Base-by-base conservation (phyloP, 2,797 vertebrate genomes). In the Tokudaia muenninki region DNA sequence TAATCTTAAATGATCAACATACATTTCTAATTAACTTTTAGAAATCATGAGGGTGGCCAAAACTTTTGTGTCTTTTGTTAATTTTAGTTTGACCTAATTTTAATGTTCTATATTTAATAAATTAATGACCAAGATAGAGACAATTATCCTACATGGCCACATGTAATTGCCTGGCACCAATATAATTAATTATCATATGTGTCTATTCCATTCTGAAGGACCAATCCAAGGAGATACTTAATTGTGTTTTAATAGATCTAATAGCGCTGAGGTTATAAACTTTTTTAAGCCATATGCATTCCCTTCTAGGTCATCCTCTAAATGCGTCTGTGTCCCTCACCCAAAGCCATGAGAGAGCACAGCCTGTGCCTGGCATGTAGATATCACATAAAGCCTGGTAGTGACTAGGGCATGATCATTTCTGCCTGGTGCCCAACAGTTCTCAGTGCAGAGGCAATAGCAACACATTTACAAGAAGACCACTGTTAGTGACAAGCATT, bases 81-180 rank as follows among this genome's bases (percentile, higher is more conserved):
- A 47, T 31, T 55, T 89, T 37, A 82, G 74, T 84, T 84, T 92
- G 52, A 84, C 63, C 41, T 87, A 87, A 81, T 90, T 80, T 87
- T 94, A 92, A 87, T 57, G 29, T 83, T 14, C 14, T 65, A 61
- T 74, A 96, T 95, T 59, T 65, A 79, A 93, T 55, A 79, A 93
- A 83, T 47, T 65, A 81, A 80, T 87, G 44, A 87, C 31, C 29
- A 81, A 47, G 16, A 47, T 29, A 90, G 6, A 78, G 65, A 90
- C 6, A 90, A 74, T 77, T 94, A 86, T 93, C 34, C 41, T 41
- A 34, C 21, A 81, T 37, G 84, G 21, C 74, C 93, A 74, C 52
- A 89, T 41, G 57, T 37, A 31, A 67, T 10, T 89, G 22, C 70
- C 47, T 89, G 78, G 41, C 10, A 84, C 3, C 82, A 31, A 41